Evolutionary conservation across 2,888 invertebrate genomes (phyloP), one percentile per base, ranked within the genome.

Genomic region (Drosophila mayaguana): DNA sequence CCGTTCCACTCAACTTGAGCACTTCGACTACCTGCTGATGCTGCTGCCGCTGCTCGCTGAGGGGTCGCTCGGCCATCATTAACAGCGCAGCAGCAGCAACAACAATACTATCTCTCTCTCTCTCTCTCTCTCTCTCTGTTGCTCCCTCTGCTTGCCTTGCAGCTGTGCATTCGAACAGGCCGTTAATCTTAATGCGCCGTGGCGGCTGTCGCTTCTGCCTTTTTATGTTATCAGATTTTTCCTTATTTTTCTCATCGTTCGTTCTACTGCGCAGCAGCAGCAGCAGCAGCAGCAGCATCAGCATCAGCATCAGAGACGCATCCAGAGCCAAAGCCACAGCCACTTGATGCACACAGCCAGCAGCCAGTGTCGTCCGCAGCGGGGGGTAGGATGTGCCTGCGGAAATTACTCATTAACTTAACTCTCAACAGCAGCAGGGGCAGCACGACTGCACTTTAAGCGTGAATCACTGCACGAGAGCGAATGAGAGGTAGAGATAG

Each of bases 341-440:
- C 86, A 83, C 87, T 84, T 83, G 83, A 87, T 87, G 84, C 83
- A 82, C 84, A 63, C 79, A 65, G 63, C 62, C 63, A 55, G 16
- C 36, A 38, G 36, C 6, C 36, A 38, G 45, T 40, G 54, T 38
- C n/a, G 11, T 5, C 3, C 45, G 54, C 32, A 40, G 65, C 63
- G 54, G 38, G 50, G 53, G 54, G 25, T 65, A 68, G 69, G 53
- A 80, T 86, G 88, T 78, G 74, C 70, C 83, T 83, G 67, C 83
- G 84, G 84, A 84, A 84, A 88, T 88, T 85, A 88, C 86, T 88
- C 88, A 84, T 84, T 84, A 84, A 88, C 80, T 81, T 84, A 88
- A 88, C 80, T 81, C 71, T 57, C 45, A 55, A 61, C 28, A 36
- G 53, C 40, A 60, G 38, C 54, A 54, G 36, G 22, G 32, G 48